Base-by-base conservation (phyloP, 2,113 vertebrate species). In the Miniopterus natalensis region DNA sequence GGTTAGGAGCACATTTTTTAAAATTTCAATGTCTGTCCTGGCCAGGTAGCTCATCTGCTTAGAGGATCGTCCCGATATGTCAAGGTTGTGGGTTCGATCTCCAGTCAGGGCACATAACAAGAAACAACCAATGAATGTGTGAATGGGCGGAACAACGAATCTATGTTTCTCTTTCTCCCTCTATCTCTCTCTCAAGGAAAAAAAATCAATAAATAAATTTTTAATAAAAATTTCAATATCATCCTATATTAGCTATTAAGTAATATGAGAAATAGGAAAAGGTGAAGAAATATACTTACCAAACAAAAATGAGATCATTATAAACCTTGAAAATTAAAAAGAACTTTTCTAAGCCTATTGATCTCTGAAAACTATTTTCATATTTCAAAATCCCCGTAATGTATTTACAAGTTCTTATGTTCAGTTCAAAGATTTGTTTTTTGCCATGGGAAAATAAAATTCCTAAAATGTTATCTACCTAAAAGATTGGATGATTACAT, bases 311-410 rank as follows among this genome's bases (percentile, higher is more conserved):
- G 21, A 81, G 4, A 7, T 77, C 45, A 78, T 18, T 59, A 84
- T 42, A 95, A 80, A 85, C 47, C n/a, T 6, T 87, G 36, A 31
- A 55, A 90, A 84, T 57, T 93, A 88, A 74, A 71, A 21, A 66
- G 7, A 95, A 66, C 61, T 85, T 91, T 70, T 51, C 45, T 88
- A 53, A 70, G 23, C 12, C 6, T 71, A 61, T 1, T 87, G 45
- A 89, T 27, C 61, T 90, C 77, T 55, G 2, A 94, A 81, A 92
- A 65, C 17, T 59, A 66, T 51, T 84, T 93, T 90, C 18, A 90
- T 68, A 78, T 78, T 92, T 80, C 42, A 93, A 83, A 61, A n/a
- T 36, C 51, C 25, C 70, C 21, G 57, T n/a, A 21, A 68, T 65
- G 6, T 55, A 84, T 31, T 73, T 84, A 79, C 13, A 95, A 65